phyloP scores from a whole-genome alignment of 1,140 invertebrate genomes.

The Laodelphax striatellus region DNA sequence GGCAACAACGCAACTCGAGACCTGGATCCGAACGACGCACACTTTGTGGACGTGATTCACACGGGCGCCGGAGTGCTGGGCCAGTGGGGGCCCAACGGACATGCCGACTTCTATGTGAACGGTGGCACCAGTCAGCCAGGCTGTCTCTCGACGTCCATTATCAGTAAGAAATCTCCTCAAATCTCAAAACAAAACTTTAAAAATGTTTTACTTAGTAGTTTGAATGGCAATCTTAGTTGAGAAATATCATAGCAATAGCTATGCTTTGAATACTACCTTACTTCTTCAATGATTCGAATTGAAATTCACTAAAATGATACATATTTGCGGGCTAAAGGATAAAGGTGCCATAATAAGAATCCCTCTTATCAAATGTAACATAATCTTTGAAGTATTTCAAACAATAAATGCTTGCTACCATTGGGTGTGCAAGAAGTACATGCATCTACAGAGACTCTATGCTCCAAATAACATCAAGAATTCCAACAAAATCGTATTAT shows the following conservation, averaged over 20 bases:
- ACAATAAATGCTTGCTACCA: too few species aligned
- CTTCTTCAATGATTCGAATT: too few species aligned
- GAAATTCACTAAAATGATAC: too few species aligned
- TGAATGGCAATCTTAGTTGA: too few species aligned
- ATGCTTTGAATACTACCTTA: too few species aligned
- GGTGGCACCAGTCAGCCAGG: conserved; percentile 79
- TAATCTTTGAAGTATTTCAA: too few species aligned
- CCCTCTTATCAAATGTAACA: too few species aligned
- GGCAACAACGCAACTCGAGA: conserved; percentile 66
- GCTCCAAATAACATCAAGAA: not conserved
- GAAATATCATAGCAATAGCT: too few species aligned
- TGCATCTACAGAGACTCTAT: too few species aligned
- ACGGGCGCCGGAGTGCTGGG: conserved; percentile 75
- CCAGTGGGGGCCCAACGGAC: conserved; percentile 74
- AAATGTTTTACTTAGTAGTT: not conserved
- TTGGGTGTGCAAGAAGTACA: too few species aligned
- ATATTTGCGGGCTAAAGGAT: too few species aligned
- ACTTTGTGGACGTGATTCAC: conserved; percentile 81
- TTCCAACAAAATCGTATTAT: not conserved
- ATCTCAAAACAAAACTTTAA: not conserved
- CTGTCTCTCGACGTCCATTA: conserved; percentile 62
- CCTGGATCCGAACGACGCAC: conserved; percentile 69
- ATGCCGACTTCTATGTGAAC: conserved; percentile 84
- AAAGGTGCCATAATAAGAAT: too few species aligned
- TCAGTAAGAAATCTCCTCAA: conserved; percentile 45